A percentile compares a stretch with the other conserved stretches of the same genome.
phyloP scores from a whole-genome alignment of 1,140 invertebrate genomes.

The Achatina immaculata region DNA sequence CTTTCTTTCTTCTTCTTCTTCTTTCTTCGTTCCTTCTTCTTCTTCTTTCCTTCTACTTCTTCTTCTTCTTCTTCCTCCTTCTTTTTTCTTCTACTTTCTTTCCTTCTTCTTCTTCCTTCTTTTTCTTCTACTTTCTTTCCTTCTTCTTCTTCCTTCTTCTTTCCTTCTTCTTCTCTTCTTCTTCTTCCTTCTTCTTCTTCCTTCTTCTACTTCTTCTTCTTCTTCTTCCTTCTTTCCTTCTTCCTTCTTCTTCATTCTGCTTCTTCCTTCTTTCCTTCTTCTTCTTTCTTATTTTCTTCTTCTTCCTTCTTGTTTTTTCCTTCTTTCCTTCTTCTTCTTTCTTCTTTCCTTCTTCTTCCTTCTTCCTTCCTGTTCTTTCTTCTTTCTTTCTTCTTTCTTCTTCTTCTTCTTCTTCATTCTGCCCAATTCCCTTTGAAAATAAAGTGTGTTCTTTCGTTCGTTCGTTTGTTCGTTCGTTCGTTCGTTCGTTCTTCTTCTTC shows the following conservation, averaged over 20 bases:
- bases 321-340: background rate
- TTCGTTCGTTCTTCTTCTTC: too few species aligned
- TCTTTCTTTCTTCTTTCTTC: too few species aligned
- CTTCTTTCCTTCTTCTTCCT: background rate
- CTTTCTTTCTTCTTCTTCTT: too few species aligned
- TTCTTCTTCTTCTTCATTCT: too few species aligned
- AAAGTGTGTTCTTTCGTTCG: too few species aligned
- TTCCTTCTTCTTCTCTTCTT: constrained; percentile 19
- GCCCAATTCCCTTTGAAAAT: too few species aligned
- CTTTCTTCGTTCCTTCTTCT: background rate
- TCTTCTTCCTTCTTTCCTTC: background rate
- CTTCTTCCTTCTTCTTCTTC: constrained; percentile 14
- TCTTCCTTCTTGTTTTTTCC: background rate
- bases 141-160: background rate
- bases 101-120: background rate
- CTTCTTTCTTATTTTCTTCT: background rate
- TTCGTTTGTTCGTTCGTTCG: too few species aligned
- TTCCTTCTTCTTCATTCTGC: background rate
- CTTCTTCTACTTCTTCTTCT: background rate
- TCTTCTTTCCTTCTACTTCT: background rate
- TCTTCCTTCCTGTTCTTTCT: background rate
- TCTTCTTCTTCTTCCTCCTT: background rate
- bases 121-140: background rate
- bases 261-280: background rate
- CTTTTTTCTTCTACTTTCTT: background rate